Evolutionary conservation across 2,888 invertebrate species (phyloP), one percentile per base, ranked within the genome.

Genomic region (Caradrina kadenii): DNA sequence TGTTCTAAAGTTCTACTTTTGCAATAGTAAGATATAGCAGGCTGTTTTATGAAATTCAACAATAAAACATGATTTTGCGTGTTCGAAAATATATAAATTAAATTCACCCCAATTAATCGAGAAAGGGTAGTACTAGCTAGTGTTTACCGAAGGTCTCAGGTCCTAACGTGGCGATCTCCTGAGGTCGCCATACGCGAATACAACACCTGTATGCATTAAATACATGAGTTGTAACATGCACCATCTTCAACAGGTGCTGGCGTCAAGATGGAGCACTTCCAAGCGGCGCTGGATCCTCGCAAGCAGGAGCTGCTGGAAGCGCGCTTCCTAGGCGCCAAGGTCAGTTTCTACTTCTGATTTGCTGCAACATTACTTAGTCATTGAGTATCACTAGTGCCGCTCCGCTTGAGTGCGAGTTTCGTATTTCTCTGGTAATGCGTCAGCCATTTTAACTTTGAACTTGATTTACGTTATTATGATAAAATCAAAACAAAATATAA

Each of bases 271-370:
- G 98, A 99, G 97, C 98, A 98, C 96, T 98, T 98, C 97, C 98
- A 98, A 97, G 97, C 98, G 96, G 98, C 98, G 96, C 97, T 99
- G 96, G 99, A 99, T 97, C 99, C 99, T 96, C 97, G 99, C 96
- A 99, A 99, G 97, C 99, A 99, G 97, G 99, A 99, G 97, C 97
- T 99, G 95, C 97, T 99, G 96, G 99, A 99, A 97, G 99, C 99
- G 93, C 98, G 99, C 96, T 99, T 99, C 96, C 97, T 99, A 95
- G 99, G 99, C 96, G 98, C 98, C 96, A 97, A 98, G 98, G 98
- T 99, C 96, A 97, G 98, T 97, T 74, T 49, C 21, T 65, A 21
- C 42, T 56, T 53, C 61, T 66, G 59, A 69, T 72, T 65, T 42
- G n/a, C 52, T 53, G 58, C 10, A 58, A 59, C 42, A 69, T 48